Evolutionary conservation across 2,113 vertebrate species (phyloP).

Genomic region (Ginglymostoma cirratum): DNA sequence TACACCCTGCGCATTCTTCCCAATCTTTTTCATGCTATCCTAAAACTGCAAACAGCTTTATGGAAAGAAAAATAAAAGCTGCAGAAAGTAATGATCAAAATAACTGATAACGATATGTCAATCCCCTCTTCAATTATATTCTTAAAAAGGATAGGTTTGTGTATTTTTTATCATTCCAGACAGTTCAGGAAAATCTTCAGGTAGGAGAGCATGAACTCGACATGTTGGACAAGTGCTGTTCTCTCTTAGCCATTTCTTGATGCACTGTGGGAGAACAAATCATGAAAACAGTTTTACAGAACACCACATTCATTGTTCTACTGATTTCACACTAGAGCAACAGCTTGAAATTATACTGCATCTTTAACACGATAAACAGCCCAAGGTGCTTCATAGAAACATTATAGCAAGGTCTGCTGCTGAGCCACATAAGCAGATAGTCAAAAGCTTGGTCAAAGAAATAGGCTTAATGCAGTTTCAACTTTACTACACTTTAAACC

Average conservation of each 20-base stretch:
- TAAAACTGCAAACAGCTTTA: background rate
- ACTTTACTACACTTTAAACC: background rate
- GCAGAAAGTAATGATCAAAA: background rate
- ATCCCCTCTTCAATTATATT: background rate
- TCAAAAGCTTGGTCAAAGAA: no score
- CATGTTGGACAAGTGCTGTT: slow-evolving; percentile 82
- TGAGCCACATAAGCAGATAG: background rate
- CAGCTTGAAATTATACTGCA: no score
- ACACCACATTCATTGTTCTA: background rate
- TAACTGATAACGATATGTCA: background rate
- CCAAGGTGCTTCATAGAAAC: background rate
- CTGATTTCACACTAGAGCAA: background rate
- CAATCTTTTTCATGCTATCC: background rate
- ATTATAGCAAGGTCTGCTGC: background rate
- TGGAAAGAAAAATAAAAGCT: background rate
- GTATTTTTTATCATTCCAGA: slow-evolving; percentile 47
- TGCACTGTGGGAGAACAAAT: slow-evolving; percentile 64
- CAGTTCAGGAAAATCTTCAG: slow-evolving; percentile 67
- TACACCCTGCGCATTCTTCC: background rate
- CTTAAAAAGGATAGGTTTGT: background rate
- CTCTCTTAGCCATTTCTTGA: slow-evolving; percentile 71
- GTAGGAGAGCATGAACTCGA: slow-evolving; percentile 53
- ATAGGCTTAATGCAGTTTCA: no score
- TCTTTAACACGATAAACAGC: background rate
- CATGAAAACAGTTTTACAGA: background rate